Base-by-base conservation (phyloP, 2,113 vertebrate genomes). In the Nettapus auritus region DNA sequence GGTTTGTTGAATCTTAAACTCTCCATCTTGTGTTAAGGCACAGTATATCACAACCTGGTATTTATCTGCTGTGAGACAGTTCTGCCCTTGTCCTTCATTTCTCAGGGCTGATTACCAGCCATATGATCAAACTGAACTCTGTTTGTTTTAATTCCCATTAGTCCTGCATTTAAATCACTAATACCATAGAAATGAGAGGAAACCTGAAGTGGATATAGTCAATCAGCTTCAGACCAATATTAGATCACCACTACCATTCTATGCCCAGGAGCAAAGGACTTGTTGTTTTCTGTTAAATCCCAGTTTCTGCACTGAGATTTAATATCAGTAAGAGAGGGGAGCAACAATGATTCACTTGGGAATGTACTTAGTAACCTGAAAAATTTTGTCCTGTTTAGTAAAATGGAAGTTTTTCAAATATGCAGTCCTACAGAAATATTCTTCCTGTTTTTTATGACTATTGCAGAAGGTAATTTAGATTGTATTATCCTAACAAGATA, bases 91-190 rank as follows among this genome's bases (percentile, higher is more conserved):
- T 29, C 9, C 38, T 44, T 36, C 38, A 11, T 74, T 74, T 48
- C 26, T 71, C 2, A 2, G 73, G 3, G 13, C 8, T 63, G 25
- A 11, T 59, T 59, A 26, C 7, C 17, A 8, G 7, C 4, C 0
- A 0, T 53, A 46, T 29, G 17, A 48, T 11, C 14, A 48, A n/a
- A n/a, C n/a, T n/a, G n/a, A n/a, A n/a, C n/a, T n/a, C n/a, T n/a
- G n/a, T n/a, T n/a, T 2, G 29, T 31, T 68, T 55, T 44, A 33
- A 42, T 74, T 81, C 7, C 8, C 3, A 17, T 44, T 44, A 80
- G 7, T 28, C 26, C 4, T 53, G 17, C 8, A 63, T 74, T 77
- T 44, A 70, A 57, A 60, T 55, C 1, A 44, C 10, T 73, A 8
- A 44, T 64, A 52, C 4, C 2, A 22, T 23, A 53, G 76, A 81